Conservation (phyloP, 2,888 invertebrate genomes). For the Buathra laborator region DNA sequence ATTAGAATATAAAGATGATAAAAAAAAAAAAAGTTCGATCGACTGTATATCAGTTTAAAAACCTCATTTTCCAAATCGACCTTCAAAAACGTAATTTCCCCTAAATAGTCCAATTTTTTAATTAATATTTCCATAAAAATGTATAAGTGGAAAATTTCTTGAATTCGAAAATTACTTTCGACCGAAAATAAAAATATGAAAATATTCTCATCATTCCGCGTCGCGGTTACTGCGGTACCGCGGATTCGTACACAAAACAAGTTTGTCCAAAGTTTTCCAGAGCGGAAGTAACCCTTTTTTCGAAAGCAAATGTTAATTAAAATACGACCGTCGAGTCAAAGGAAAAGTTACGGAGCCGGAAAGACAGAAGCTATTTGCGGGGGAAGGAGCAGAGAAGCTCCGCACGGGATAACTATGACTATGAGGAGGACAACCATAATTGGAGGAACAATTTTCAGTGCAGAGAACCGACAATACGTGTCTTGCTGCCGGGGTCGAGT, state of each 20-base stretch:
- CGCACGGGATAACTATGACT: background rate
- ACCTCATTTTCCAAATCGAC: too few species aligned
- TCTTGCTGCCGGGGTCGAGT: constrained; percentile 6
- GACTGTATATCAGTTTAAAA: too few species aligned
- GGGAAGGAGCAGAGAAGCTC: constrained; percentile 22
- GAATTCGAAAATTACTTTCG: background rate
- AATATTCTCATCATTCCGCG: background rate
- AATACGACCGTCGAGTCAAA: constrained; percentile 35
- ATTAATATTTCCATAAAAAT: background rate
- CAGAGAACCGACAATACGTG: constrained; percentile 19
- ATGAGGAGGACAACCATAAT: constrained; percentile 44
- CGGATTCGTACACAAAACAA: background rate
- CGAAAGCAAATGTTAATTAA: constrained; percentile 58
- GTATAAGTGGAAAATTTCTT: background rate
- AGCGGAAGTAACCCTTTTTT: constrained; percentile 8
- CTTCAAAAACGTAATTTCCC: too few species aligned
- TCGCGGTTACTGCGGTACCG: background rate
- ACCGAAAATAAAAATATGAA: background rate
- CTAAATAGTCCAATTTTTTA: too few species aligned
- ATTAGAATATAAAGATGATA: background rate
- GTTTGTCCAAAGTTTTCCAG: background rate
- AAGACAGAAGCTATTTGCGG: constrained; percentile 26
- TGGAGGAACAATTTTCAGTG: constrained; percentile 51
- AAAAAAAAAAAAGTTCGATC: background rate
- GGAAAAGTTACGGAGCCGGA: constrained; percentile 21